Evolutionary conservation across 2,888 invertebrate species (phyloP), one percentile per base, ranked within the genome.

Genomic region (Hylaea fasciaria): DNA sequence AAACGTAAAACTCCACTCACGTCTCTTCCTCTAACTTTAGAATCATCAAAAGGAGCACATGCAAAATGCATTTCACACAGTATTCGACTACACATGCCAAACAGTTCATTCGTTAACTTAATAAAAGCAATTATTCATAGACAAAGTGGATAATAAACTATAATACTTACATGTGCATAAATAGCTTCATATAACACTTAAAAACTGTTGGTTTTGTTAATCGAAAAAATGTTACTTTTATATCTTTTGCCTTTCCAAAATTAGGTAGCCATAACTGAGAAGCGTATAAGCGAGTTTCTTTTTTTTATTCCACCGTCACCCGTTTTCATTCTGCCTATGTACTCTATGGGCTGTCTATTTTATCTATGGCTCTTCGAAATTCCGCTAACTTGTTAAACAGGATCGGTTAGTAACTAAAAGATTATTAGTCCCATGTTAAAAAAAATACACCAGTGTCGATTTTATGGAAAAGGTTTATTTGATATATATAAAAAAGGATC

Each of bases 351-450:
- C 47, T 14, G 40, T 29, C 13, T 29, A 39, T 29, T 22, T 22
- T 22, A 58, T 76, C 75, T 77, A 76, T 77, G 78, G 78, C 77
- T 78, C 72, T 61, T 65, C 65, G 58, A 41, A 12, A 45, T 29
- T 43, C 28, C 32, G 29, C 41, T 46, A 51, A 39, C 17, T 14
- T 48, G 51, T 55, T 55, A 54, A 71, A 70, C 57, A 65, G 70
- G 77, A 66, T 74, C 58, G 74, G 89, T 91, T 91, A 91, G 91
- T 91, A 76, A 77, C 85, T 87, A 83, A 74, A 70, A 72, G 71
- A 92, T 92, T 91, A 92, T 91, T 92, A 86, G 73, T 76, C 92
- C 91, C 92, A 91, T 91, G 91, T 92, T 92, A 92, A 91, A 92
- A n/a, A 92, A 83, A 92, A 91, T 91, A 92, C 91, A 91, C 91